Conservation (phyloP, 2,113 vertebrate species). For the Calyptommatus sinebrachiatus region DNA sequence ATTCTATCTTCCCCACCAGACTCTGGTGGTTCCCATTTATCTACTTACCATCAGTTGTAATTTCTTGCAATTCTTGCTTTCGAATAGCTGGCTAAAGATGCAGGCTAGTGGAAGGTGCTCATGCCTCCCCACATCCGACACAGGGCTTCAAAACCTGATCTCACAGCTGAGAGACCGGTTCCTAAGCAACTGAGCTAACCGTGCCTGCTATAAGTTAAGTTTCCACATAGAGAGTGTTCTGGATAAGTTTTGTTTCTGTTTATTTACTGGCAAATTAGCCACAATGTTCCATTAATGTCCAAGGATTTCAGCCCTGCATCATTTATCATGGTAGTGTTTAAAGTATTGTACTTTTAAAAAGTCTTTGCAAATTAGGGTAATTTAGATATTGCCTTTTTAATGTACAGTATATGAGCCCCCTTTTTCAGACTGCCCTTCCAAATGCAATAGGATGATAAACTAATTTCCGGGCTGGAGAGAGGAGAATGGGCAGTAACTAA, state of each 20-base stretch:
- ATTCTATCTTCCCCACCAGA: no score
- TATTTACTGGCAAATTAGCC: neutral
- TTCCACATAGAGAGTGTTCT: slow-evolving; percentile 6
- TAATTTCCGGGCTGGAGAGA: slow-evolving; percentile 64
- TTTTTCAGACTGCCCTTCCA: slow-evolving; percentile 53
- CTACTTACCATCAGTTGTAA: no score
- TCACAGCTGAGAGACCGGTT: no score
- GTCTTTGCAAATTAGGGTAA: slow-evolving; percentile 48
- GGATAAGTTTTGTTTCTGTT: slow-evolving; percentile 4
- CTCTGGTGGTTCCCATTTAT: no score
- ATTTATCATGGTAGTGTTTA: neutral
- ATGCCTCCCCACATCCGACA: no score
- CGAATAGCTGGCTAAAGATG: no score
- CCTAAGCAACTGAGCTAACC: no score
- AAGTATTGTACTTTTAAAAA: slow-evolving; percentile 8
- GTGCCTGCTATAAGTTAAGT: slow-evolving; percentile 4
- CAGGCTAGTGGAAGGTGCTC: no score
- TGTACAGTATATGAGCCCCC: slow-evolving; percentile 51
- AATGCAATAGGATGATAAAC: slow-evolving; percentile 53
- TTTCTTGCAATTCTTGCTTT: no score
- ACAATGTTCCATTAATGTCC: neutral
- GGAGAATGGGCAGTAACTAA: slow-evolving; percentile 54
- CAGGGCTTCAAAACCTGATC: no score
- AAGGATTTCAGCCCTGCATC: neutral
- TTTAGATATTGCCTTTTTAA: slow-evolving; percentile 54